Conservation (phyloP, 2,888 invertebrate genomes). For the Ischnus inquisitorius region DNA sequence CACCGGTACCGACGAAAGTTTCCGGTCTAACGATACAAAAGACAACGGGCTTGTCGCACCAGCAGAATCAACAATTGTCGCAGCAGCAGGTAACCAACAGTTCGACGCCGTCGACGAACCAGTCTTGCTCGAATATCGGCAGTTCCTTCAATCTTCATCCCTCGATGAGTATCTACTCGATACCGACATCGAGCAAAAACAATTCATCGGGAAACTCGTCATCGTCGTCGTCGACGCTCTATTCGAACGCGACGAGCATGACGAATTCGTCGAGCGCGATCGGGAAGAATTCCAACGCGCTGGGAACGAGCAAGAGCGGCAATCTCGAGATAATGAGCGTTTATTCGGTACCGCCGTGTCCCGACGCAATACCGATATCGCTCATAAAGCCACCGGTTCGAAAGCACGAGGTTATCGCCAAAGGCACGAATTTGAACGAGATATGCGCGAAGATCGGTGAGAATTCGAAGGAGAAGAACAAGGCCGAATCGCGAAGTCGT, state of each 20-base stretch:
- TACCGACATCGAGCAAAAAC: conserved; percentile 72
- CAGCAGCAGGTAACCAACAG: conserved; percentile 65
- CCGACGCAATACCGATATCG: conserved; percentile 83
- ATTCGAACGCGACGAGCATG: conserved; percentile 42
- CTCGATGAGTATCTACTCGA: conserved; percentile 79
- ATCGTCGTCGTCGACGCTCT: conserved; percentile 49
- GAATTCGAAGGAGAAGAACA: conserved; percentile 82
- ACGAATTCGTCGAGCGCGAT: conserved; percentile 49
- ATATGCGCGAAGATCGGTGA: conserved; percentile 83
- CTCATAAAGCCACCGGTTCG: conserved; percentile 81
- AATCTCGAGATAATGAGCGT: conserved; percentile 72
- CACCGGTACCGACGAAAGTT: conserved; percentile 68
- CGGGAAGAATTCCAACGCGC: conserved; percentile 18
- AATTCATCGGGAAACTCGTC: conserved; percentile 35
- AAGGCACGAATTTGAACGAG: conserved; percentile 81
- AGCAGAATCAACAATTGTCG: conserved; percentile 57
- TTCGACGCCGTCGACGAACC: conserved; percentile 61
- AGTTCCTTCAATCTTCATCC: conserved; percentile 77
- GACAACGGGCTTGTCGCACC: conserved; percentile 56
- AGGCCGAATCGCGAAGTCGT: conserved; percentile 78
- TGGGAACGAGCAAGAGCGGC: conserved; percentile 39
- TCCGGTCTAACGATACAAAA: conserved; percentile 68
- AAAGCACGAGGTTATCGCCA: conserved; percentile 80
- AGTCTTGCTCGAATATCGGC: conserved; percentile 66
- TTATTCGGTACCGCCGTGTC: conserved; percentile 82